A percentile compares a stretch with the other conserved stretches of the same genome.
phyloP scores from a whole-genome alignment of 2,113 vertebrate genomes.

The Philantomba maxwellii region DNA sequence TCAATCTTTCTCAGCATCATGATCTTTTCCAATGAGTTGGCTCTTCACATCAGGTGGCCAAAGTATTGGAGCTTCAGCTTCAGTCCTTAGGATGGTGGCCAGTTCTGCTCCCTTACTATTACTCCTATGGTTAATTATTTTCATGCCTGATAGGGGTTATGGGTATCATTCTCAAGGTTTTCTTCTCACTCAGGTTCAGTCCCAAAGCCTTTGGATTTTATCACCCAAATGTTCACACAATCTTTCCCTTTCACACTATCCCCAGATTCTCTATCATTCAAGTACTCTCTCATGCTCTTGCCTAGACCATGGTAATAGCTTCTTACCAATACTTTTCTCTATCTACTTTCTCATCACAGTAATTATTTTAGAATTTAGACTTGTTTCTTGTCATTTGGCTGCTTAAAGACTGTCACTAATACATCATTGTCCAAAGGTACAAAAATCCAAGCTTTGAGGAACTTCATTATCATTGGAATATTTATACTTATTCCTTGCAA shows the following conservation, averaged over 20 bases:
- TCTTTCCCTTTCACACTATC: background rate
- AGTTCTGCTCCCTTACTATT: background rate
- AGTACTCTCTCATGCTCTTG: fast-evolving
- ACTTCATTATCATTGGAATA: background rate
- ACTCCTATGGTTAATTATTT: background rate
- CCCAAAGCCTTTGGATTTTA: background rate
- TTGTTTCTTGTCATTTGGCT: background rate
- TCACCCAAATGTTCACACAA: background rate
- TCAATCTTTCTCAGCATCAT: background rate
- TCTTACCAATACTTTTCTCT: background rate
- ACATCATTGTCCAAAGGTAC: background rate
- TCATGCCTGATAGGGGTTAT: background rate
- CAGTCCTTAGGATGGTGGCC: background rate
- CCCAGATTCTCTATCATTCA: background rate
- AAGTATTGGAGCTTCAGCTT: background rate
- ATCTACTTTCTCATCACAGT: background rate
- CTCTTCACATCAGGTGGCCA: background rate
- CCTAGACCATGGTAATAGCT: background rate
- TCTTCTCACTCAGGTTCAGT: background rate
- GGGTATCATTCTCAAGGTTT: background rate
- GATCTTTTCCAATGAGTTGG: background rate
- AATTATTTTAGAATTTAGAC: background rate
- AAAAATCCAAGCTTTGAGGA: background rate
- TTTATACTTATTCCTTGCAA: background rate
- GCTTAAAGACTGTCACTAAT: background rate